Evolutionary conservation across 2,888 invertebrate species (phyloP), one percentile per base, ranked within the genome.

Genomic region (Pseudococcus longispinus): DNA sequence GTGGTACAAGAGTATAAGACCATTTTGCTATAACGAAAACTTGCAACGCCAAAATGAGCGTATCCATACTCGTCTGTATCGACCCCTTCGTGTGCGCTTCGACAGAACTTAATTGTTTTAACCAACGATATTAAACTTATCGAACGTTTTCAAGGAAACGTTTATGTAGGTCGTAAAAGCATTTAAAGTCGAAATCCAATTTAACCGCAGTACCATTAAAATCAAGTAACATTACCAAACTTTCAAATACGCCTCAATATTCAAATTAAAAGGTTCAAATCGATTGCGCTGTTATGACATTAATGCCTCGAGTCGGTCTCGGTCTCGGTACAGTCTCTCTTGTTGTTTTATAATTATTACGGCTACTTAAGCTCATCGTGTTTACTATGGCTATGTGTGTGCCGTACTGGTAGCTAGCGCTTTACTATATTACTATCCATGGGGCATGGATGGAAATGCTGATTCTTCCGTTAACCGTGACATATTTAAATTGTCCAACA

Each of bases 121-220:
- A 29, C 83, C 84, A 55, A 84, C 84, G 84, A 84, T 84, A 60
- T 37, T 84, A 55, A 84, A 84, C 84, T 84, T 84, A 83, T 51
- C 84, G 55, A 55, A 51, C 32, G 84, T 84, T 84, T 84, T 84
- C 84, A 55, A 51, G 32, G n/a, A 84, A 83, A 83, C 77, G 77
- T 80, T 70, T 70, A 70, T 70, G 77, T 80, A 80, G 77, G 37
- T 80, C 77, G 77, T 80, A 80, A 80, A 80, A 80, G 77, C 77
- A 80, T 80, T 42, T 26, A 80, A 70, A 80, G 77, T 80, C 77
- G 37, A 42, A 80, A 80, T 80, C 77, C 77, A 42, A 42, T 80
- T 80, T 80, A 42, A 80, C 77, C 77, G 32, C 42, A 80, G 42
- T 42, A 29, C 20, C 77, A 42, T 80, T 26, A 37, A 42, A 80